Evolutionary conservation across 2,888 invertebrate genomes (phyloP), one percentile per base, ranked within the genome.

Genomic region (Dermolepida albohirtum): DNA sequence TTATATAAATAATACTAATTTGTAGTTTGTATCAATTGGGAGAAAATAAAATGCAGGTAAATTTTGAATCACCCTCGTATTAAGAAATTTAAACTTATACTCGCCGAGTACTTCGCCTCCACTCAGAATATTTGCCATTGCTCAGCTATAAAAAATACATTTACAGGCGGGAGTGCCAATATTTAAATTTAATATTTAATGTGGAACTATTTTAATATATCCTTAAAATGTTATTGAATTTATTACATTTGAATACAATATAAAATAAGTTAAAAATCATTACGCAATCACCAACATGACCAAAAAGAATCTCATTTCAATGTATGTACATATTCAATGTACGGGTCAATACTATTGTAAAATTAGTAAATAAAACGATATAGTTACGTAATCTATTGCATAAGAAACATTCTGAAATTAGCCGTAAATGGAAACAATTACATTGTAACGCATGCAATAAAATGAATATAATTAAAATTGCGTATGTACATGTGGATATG

Each of bases 391-490:
- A 44, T 14, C 12, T 43, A 27, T 59, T 44, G 43, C 59, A 44
- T 27, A 29, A 59, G 59, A 29, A 55, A 43, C 44, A 14, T 47
- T 59, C 59, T 44, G 59, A 59, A 59, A 59, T 59, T 59, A 59
- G 59, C 59, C 59, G 44, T 59, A 59, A 59, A 59, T 59, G 59
- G 59, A 59, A 44, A 59, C 59, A 59, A 59, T 59, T 59, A 59
- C 44, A 59, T 44, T 59, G 29, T 44, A 59, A 59, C 44, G 29
- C 10, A 34, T 44, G 59, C 17, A 59, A 59, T 59, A 59, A 59
- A 59, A 29, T 43, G 44, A 44, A 44, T 59, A 44, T 59, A 59
- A 59, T 59, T 12, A 40, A 29, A 40, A 27, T 59, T 43, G 44
- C 44, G 44, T 59, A 59, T 6, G 54, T 16, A 12, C 16, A 14